These are phyloP conservation scores for Sinopyrophorus schimmeli DNA, from an alignment of 2,888 invertebrate species.

Conservation along the genomic window DNA sequence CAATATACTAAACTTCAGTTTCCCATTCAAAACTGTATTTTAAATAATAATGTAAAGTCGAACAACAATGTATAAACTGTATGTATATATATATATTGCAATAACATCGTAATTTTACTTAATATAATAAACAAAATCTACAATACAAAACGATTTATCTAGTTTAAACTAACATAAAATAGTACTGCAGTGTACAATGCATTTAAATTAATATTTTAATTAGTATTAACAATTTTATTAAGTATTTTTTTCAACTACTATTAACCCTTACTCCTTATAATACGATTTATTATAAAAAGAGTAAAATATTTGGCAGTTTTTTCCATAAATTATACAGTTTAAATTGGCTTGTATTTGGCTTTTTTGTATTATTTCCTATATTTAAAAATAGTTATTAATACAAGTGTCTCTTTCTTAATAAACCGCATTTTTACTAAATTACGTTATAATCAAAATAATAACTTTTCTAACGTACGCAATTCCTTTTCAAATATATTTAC, in stretches of 20 bases:
- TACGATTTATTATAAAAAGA: constrained; percentile 18
- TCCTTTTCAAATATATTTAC: constrained; percentile 47
- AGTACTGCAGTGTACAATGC: constrained; percentile 23
- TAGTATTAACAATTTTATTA: constrained; percentile 7
- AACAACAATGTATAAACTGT: no score
- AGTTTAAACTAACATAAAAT: constrained; percentile 12
- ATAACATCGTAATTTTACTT: constrained; percentile 11
- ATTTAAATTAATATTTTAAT: constrained; percentile 7
- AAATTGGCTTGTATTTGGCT: no score
- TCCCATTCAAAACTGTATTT: no score
- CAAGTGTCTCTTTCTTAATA: constrained; percentile 11
- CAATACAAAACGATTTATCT: constrained; percentile 7
- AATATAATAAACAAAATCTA: constrained; percentile 8
- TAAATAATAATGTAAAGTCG: no score
- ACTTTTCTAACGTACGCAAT: constrained; percentile 3
- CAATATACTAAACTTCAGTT: no score
- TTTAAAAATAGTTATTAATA: background rate
- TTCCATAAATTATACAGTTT: background rate
- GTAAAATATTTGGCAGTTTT: constrained; percentile 6
- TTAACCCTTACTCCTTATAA: constrained; percentile 10
- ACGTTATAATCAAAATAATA: constrained; percentile 10
- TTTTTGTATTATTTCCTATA: background rate
- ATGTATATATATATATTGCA: no score
- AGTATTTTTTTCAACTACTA: constrained; percentile 10
- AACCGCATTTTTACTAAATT: constrained; percentile 8